A percentile compares a stretch with the other conserved stretches of the same genome.
Conservation (phyloP, 2,113 vertebrate genomes). For the Hepsetus odoe region DNA sequence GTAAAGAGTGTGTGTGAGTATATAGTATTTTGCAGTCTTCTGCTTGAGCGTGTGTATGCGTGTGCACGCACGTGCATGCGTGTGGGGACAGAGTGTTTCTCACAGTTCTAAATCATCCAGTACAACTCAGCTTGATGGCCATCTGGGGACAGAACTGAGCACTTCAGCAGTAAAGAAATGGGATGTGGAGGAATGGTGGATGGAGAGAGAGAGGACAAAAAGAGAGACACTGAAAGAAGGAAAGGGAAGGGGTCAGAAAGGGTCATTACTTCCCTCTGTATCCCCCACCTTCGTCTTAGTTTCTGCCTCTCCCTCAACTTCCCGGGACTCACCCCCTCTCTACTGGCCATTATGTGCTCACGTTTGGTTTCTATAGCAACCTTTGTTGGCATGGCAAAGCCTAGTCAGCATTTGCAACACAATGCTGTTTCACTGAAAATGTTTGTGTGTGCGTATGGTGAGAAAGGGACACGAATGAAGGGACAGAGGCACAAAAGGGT, state of each 20-base stretch:
- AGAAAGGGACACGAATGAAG: conserved; percentile 8
- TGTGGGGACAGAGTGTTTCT: conserved; percentile 49
- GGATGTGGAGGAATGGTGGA: not conserved
- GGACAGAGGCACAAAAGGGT: conserved; percentile 42
- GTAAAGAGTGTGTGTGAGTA: not conserved
- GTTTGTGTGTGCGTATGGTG: conserved; percentile 27
- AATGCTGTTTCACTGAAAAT: conserved; percentile 66
- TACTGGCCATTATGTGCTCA: conserved; percentile 66
- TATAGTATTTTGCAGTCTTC: not conserved
- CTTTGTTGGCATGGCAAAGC: conserved; percentile 71
- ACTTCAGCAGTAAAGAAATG: conserved; percentile 40
- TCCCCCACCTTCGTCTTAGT: conserved; percentile 38
- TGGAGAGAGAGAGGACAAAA: conserved; percentile 11
- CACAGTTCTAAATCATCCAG: conserved; percentile 54
- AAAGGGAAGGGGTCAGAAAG: not conserved
- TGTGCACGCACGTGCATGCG: conserved; percentile 3
- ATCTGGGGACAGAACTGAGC: conserved; percentile 52
- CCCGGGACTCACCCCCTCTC: conserved; percentile 58
- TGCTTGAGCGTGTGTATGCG: conserved; percentile 8
- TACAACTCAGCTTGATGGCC: conserved; percentile 36
- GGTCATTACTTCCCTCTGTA: conserved; percentile 68
- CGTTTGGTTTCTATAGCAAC: conserved; percentile 75
- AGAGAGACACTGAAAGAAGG: not conserved
- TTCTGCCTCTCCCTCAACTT: conserved; percentile 52
- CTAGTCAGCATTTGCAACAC: conserved; percentile 75